phyloP scores from a whole-genome alignment of 2,113 vertebrate species.

The Artemisiospiza belli region DNA sequence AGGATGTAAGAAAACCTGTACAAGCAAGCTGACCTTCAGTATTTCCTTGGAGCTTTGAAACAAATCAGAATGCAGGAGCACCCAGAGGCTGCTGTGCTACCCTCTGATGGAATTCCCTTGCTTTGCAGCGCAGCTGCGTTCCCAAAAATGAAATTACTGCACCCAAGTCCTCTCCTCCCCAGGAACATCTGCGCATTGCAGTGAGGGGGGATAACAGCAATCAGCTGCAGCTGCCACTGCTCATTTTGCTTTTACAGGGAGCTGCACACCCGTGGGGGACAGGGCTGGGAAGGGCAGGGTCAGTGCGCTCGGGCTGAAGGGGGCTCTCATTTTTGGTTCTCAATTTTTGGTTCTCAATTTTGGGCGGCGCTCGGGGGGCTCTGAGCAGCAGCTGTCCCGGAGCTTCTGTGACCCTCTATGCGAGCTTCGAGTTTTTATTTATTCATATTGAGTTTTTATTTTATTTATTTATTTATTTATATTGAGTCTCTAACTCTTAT shows the following conservation, averaged over 20 bases:
- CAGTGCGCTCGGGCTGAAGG: not conserved
- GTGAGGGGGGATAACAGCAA: not conserved
- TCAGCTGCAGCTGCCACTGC: no score
- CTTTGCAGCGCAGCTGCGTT: not conserved
- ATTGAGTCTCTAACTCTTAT: rapidly evolving
- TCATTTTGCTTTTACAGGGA: not conserved
- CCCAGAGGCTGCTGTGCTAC: rapidly evolving
- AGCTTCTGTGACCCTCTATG: not conserved
- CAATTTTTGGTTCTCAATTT: rapidly evolving
- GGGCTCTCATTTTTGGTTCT: rapidly evolving
- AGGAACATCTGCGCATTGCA: not conserved
- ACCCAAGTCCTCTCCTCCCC: not conserved
- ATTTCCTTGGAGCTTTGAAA: not conserved
- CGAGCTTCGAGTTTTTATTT: no score
- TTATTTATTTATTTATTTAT: no score
- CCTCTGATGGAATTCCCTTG: not conserved
- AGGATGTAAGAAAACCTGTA: not conserved
- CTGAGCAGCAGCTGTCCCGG: not conserved
- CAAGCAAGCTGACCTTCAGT: not conserved
- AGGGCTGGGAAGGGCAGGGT: not conserved
- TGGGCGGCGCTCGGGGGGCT: not conserved
- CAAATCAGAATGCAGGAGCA: not conserved
- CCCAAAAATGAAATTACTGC: not conserved
- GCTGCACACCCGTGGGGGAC: rapidly evolving
- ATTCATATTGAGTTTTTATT: no score